phyloP scores from a whole-genome alignment of 2,113 vertebrate species.

The Aspiorhynchus laticeps region DNA sequence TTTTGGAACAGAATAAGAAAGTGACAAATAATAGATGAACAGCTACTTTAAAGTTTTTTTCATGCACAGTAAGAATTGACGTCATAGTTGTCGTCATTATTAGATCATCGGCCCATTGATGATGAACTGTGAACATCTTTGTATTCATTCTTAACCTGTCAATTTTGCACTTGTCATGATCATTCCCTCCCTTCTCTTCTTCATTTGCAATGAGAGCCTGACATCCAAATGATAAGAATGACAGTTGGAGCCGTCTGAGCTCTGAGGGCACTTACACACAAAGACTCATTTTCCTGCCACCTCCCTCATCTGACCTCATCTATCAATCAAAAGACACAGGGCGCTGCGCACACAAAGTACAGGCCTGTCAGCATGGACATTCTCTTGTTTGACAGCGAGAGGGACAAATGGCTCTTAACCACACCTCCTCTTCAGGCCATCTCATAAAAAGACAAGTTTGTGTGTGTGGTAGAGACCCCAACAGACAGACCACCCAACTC shows the following conservation, averaged over 20 bases:
- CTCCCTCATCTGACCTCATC: constrained; percentile 26
- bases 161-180: neutral
- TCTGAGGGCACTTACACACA: constrained; percentile 22
- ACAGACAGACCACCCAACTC: constrained; percentile 57
- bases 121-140: neutral
- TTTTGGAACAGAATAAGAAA: neutral
- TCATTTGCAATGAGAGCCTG: constrained; percentile 48
- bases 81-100: too few relatives aligned
- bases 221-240: constrained; percentile 60
- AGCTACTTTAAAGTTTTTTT: neutral
- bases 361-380: constrained; percentile 63
- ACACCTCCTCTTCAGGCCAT: constrained; percentile 65
- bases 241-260: constrained; percentile 48
- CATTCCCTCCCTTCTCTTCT: constrained; percentile 32
- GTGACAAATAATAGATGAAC: neutral
- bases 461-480: constrained; percentile 38
- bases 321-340: constrained; percentile 33
- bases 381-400: constrained; percentile 70
- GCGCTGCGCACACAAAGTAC: constrained; percentile 61
- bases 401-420: constrained; percentile 70
- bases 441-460: constrained; percentile 65
- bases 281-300: constrained; percentile 33
- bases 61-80: too few relatives aligned
- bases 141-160: neutral
- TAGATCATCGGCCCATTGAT: neutral